Percentiles rank a stretch among this genome's conserved stretches.
Conservation (phyloP, 2,797 vertebrate genomes). For the Tamandua tetradactyla region DNA sequence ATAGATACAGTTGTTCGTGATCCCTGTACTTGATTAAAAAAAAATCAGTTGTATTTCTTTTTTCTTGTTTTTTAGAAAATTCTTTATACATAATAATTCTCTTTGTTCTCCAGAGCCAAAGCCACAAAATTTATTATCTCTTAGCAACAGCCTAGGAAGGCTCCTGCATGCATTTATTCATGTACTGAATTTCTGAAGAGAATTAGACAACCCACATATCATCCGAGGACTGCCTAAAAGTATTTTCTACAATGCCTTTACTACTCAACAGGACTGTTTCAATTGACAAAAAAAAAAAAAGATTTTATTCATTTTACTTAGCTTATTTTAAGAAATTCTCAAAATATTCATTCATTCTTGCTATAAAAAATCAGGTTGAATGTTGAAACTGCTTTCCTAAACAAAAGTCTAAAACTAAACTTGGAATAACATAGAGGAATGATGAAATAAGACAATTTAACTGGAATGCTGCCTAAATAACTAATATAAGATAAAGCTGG, state of each 20-base stretch:
- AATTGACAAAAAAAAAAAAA: background rate
- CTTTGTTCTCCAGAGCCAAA: constrained; percentile 15
- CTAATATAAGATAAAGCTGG: background rate
- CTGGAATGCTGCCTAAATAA: background rate
- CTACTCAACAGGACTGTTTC: background rate
- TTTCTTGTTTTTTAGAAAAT: background rate
- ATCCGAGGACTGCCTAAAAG: background rate
- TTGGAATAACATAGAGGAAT: background rate
- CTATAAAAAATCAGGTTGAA: background rate
- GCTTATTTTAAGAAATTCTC: background rate
- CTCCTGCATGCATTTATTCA: background rate
- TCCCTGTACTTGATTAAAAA: background rate
- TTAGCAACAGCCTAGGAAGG: background rate
- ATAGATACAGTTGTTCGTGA: background rate
- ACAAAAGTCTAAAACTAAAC: background rate
- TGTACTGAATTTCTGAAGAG: background rate
- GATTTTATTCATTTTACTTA: background rate
- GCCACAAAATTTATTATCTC: constrained; percentile 5
- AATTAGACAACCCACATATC: background rate
- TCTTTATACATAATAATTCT: background rate
- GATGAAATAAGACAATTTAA: background rate
- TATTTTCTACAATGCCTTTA: background rate
- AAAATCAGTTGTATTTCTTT: background rate
- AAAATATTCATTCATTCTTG: background rate
- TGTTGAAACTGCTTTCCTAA: background rate